Conservation (phyloP, 2,888 invertebrate genomes). For the Leptinotarsa peninsularis region DNA sequence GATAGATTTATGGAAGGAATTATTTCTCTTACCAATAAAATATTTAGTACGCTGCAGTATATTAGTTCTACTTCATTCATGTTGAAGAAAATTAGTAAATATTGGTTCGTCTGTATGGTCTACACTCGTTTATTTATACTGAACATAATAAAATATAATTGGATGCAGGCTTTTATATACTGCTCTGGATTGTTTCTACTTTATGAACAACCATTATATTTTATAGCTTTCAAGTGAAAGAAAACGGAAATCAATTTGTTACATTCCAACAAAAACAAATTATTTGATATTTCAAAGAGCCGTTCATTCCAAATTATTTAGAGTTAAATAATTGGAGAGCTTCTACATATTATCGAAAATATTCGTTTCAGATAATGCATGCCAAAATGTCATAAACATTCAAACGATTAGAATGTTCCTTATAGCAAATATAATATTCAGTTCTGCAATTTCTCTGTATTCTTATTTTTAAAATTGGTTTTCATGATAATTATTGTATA, state of each 20-base stretch:
- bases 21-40: background rate
- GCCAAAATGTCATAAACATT: too few relatives aligned
- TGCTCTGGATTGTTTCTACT: background rate
- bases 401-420: too few relatives aligned
- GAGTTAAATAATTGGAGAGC: too few relatives aligned
- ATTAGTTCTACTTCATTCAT: background rate
- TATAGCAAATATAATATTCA: too few relatives aligned
- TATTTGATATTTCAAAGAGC: too few relatives aligned
- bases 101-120: background rate
- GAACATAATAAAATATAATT: background rate
- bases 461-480: too few relatives aligned
- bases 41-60: background rate
- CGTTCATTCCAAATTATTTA: too few relatives aligned
- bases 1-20: background rate
- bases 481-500: too few relatives aligned
- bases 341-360: too few relatives aligned
- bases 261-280: background rate
- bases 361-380: too few relatives aligned
- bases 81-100: background rate
- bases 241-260: background rate
- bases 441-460: too few relatives aligned
- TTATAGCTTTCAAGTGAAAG: background rate
- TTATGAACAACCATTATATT: slow-evolving; percentile 15
- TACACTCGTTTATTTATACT: background rate
- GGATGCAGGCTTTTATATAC: background rate